Conservation (phyloP, 2,797 vertebrate genomes). For the Rhinophrynus dorsalis region DNA sequence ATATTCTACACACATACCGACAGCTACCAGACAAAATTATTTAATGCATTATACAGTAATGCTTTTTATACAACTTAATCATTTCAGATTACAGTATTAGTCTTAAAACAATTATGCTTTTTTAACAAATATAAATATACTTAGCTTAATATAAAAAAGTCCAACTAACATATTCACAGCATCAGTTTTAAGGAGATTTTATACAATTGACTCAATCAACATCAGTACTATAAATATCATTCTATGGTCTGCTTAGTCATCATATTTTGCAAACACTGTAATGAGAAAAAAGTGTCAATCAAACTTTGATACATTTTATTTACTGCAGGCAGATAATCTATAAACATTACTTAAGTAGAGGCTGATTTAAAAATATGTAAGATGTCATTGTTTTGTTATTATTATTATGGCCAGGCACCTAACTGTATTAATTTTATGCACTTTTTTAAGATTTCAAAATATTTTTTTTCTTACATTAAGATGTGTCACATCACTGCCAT, state of each 20-base stretch:
- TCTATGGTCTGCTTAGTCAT: conserved; percentile 35
- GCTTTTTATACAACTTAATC: not conserved
- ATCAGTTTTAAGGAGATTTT: conserved; percentile 18
- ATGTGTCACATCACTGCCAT: too few relatives aligned
- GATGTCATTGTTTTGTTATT: conserved; percentile 5
- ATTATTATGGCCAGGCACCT: not conserved
- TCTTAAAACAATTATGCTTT: not conserved
- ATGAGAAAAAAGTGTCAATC: conserved; percentile 40
- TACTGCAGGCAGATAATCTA: conserved; percentile 31
- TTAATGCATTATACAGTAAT: not conserved
- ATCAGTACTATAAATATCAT: conserved; percentile 29
- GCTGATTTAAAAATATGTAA: conserved; percentile 21
- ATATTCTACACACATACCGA: too few relatives aligned
- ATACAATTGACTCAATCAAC: conserved; percentile 24
- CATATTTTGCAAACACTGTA: conserved; percentile 30
- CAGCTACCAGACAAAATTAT: not conserved
- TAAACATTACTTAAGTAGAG: conserved; percentile 3
- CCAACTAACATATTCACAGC: not conserved
- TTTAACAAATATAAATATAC: not conserved
- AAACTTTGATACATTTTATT: conserved; percentile 29
- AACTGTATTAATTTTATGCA: not conserved
- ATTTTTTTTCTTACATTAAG: too few relatives aligned
- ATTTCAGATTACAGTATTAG: not conserved
- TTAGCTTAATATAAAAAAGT: not conserved
- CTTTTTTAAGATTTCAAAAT: not conserved